These are phyloP conservation scores for Protomyctophum bolini DNA, from an alignment of 2,113 vertebrate genomes.

Conservation along the genomic window DNA sequence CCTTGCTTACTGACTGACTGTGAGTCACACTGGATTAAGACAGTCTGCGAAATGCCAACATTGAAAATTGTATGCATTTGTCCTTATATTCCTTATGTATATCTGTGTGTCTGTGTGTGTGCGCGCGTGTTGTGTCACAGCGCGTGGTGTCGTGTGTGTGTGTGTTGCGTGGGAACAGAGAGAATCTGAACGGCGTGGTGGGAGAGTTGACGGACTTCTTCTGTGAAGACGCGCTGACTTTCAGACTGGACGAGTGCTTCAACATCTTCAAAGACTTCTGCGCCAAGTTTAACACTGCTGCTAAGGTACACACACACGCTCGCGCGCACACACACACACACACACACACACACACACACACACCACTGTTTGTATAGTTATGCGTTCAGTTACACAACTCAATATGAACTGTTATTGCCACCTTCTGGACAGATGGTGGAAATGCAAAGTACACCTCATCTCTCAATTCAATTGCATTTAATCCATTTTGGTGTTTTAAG, in stretches of 20 bases:
- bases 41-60: too few relatives aligned
- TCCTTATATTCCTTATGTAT: not conserved
- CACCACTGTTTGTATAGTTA: not conserved
- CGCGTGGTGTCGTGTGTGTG: slow-evolving; percentile 28
- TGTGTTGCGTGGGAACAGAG: slow-evolving; percentile 24
- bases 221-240: slow-evolving; percentile 63
- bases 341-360: slow-evolving; percentile 5
- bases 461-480: too few relatives aligned
- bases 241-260: slow-evolving; percentile 65
- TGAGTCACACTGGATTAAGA: too few relatives aligned
- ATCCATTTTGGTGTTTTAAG: too few relatives aligned
- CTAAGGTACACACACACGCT: slow-evolving; percentile 34
- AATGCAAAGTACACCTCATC: not conserved
- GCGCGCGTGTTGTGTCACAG: slow-evolving; percentile 16
- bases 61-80: too few relatives aligned
- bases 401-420: not conserved
- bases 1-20: too few relatives aligned
- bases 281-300: slow-evolving; percentile 44
- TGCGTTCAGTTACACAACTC: not conserved
- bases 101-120: not conserved
- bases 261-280: slow-evolving; percentile 59
- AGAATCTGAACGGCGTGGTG: slow-evolving; percentile 53
- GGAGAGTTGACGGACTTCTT: slow-evolving; percentile 60
- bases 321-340: not conserved
- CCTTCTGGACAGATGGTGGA: not conserved